Evolutionary conservation across 2,888 invertebrate species (phyloP).

Genomic region (Mythimna ferrago): DNA sequence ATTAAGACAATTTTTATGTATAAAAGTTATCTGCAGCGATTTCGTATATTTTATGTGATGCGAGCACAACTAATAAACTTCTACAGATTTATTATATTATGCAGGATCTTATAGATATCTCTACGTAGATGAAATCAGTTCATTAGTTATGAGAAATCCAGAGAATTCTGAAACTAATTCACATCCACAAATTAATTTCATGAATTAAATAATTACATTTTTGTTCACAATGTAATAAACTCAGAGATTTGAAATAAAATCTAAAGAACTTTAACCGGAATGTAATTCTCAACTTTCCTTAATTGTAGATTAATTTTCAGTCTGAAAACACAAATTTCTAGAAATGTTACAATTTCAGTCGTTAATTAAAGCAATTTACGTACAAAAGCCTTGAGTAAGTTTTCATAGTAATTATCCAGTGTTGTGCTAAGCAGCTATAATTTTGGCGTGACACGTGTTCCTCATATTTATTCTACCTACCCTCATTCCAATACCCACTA

Average conservation of each 20-base stretch:
- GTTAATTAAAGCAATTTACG: slow-evolving; percentile 34
- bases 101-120: no score
- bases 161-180: not conserved
- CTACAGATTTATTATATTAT: no score
- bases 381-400: slow-evolving; percentile 9
- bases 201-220: slow-evolving; percentile 1
- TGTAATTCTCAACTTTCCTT: slow-evolving; percentile 31
- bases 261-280: slow-evolving; percentile 17
- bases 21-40: no score
- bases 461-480: not conserved
- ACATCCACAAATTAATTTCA: not conserved
- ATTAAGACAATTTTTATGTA: no score
- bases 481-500: no score
- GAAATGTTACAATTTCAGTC: slow-evolving; percentile 28
- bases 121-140: not conserved
- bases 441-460: not conserved
- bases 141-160: not conserved
- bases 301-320: slow-evolving; percentile 18
- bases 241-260: not conserved
- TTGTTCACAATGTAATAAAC: not conserved
- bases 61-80: no score
- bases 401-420: slow-evolving; percentile 14
- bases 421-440: not conserved
- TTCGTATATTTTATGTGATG: no score
- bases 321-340: slow-evolving; percentile 18